A percentile compares a stretch with the other conserved stretches of the same genome.
phyloP scores from a whole-genome alignment of 2,113 vertebrate species.

The Halichoeres trimaculatus region DNA sequence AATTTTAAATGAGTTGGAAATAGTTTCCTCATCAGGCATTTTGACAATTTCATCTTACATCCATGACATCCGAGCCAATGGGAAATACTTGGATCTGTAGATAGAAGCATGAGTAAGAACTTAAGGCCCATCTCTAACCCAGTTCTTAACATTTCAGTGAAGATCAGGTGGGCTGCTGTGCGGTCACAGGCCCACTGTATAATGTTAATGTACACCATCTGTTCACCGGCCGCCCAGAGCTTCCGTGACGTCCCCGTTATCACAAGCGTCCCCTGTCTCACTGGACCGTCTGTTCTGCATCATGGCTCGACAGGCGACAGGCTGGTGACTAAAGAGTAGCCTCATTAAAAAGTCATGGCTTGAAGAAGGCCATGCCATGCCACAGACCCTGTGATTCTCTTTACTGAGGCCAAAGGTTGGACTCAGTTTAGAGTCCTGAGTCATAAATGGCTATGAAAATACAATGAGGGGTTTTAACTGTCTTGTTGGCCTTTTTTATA shows the following conservation, averaged over 20 bases:
- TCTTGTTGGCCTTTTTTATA: too few species aligned
- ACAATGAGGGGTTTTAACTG: not conserved
- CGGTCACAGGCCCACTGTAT: slow-evolving; percentile 50
- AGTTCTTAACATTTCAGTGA: slow-evolving; percentile 11
- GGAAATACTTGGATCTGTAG: not conserved
- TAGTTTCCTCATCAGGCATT: too few species aligned
- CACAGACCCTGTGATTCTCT: not conserved
- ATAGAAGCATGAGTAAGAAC: not conserved
- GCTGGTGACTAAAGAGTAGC: slow-evolving; percentile 68
- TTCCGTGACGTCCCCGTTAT: slow-evolving; percentile 57
- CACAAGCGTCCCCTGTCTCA: slow-evolving; percentile 51
- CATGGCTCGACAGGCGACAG: slow-evolving; percentile 52
- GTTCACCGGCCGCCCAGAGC: slow-evolving; percentile 57
- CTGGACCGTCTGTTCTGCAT: slow-evolving; percentile 69
- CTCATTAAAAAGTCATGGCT: slow-evolving; percentile 77
- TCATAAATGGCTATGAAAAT: not conserved
- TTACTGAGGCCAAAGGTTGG: slow-evolving; percentile 1
- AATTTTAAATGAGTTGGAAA: too few species aligned
- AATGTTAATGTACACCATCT: slow-evolving; percentile 77
- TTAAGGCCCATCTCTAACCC: slow-evolving; percentile 19
- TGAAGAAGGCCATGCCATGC: slow-evolving; percentile 26
- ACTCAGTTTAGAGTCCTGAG: not conserved
- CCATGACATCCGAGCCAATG: not conserved
- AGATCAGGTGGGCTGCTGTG: slow-evolving; percentile 37
- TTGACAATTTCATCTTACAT: too few species aligned